phyloP scores from a whole-genome alignment of 2,113 vertebrate genomes.

The Dolichallabes microphthalmus region DNA sequence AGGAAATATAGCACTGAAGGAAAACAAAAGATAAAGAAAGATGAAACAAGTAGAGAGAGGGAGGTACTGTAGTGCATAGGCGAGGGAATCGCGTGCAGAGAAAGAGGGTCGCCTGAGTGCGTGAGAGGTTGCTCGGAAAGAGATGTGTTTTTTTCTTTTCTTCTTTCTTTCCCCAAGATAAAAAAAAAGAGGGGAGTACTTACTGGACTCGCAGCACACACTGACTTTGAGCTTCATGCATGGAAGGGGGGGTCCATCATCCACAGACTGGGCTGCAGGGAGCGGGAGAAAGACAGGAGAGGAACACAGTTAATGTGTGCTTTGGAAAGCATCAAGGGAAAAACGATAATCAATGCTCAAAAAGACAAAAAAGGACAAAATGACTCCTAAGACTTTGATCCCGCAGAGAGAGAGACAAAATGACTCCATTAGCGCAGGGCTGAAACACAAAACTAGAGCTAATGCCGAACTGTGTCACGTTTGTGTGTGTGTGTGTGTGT shows the following conservation, averaged over 20 bases:
- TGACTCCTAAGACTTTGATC: slow-evolving; percentile 21
- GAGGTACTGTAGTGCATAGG: slow-evolving; percentile 24
- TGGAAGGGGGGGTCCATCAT: slow-evolving; percentile 71
- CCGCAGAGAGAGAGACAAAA: slow-evolving; percentile 8
- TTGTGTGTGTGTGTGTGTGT: not conserved
- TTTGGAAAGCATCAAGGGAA: slow-evolving; percentile 38
- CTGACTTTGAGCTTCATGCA: slow-evolving; percentile 77
- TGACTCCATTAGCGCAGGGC: slow-evolving; percentile 7
- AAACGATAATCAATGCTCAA: slow-evolving; percentile 48
- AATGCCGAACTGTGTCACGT: not conserved
- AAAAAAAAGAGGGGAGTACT: slow-evolving; percentile 65
- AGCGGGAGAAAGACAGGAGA: slow-evolving; percentile 26
- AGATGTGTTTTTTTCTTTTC: not conserved
- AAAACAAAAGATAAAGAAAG: not conserved
- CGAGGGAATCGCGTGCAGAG: slow-evolving; percentile 47
- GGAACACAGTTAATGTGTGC: slow-evolving; percentile 28
- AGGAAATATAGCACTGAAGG: not conserved
- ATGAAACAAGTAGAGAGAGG: not conserved
- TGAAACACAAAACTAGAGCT: not conserved
- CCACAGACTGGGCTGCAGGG: slow-evolving; percentile 68
- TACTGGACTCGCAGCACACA: slow-evolving; percentile 72
- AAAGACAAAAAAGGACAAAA: slow-evolving; percentile 37
- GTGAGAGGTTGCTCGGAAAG: slow-evolving; percentile 17
- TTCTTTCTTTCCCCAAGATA: slow-evolving; percentile 47
- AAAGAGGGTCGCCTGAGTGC: slow-evolving; percentile 54